Evolutionary conservation across 2,113 vertebrate genomes (phyloP), one percentile per base, ranked within the genome.

Genomic region (Xiphophorus couchianus): DNA sequence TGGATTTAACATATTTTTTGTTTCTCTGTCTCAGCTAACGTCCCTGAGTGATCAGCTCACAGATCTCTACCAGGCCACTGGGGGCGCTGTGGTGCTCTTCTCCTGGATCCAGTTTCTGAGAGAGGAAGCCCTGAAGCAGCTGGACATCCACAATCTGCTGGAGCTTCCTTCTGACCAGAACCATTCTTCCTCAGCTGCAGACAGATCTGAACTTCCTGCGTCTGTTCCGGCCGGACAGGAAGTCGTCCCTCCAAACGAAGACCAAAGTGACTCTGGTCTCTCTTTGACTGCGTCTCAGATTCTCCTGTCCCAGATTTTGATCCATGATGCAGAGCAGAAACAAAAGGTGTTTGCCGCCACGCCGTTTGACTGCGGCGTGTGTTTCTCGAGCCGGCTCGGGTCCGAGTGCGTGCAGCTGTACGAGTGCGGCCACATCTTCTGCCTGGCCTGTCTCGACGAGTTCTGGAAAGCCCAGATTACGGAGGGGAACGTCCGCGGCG

Each of bases 91-190:
- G 86, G 95, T 98, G 76, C 88, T 98, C 12, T 98, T 97, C 90
- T 94, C 95, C 77, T 98, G 97, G 97, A 94, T 96, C 44, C 96
- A 97, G 87, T 98, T 98, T 81, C 95, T 98, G 51, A 96, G 93
- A 91, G 96, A 97, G 77, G 96, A 97, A 31, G 91, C 95, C 0
- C 78, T 98, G 42, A 87, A 69, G 2, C 96, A 96, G 81, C 88
- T 98, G 85, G 93, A 95, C 30, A 96, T 98, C 78, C 85, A 88
- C 11, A 94, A 93, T 9, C 91, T 93, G 0, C 95, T 96, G 35
- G 96, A 96, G 87, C 93, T 97, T 6, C 78, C 31, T 81, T 88
- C 74, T 90, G 89, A 77, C 84, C 31, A 70, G 39, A 58, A 58
- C 62, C 10, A 37, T 37, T 37, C 48, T 30, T 72, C 37, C 31